Percentiles rank a stretch among this genome's conserved stretches.
phyloP scores from a whole-genome alignment of 2,797 vertebrate genomes.

The Crax fasciolata region DNA sequence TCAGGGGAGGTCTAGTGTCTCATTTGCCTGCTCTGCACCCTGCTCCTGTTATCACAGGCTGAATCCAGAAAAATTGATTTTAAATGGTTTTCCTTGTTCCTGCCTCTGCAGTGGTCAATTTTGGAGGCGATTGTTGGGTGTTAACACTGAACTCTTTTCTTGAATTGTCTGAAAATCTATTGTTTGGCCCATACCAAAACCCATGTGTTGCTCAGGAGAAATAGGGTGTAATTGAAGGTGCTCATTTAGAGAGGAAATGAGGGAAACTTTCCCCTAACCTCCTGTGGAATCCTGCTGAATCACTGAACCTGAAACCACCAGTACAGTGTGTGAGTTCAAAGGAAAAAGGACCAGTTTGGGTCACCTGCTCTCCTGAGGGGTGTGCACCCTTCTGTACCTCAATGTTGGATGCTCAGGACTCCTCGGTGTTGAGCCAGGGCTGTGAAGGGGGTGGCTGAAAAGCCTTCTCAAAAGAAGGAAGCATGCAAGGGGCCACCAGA shows the following conservation, averaged over 20 bases:
- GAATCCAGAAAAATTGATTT: background rate
- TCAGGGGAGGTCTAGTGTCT: background rate
- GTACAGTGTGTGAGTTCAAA: background rate
- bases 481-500: background rate
- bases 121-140: background rate
- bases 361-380: background rate
- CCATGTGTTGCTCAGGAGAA: background rate
- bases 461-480: background rate
- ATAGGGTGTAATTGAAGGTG: background rate
- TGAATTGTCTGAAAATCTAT: background rate
- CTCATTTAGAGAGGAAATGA: background rate
- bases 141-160: background rate
- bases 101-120: background rate
- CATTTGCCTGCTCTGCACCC: background rate
- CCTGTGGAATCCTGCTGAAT: background rate
- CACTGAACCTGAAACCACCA: background rate
- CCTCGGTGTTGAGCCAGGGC: accelerated
- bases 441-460: background rate
- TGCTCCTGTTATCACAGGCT: background rate
- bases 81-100: background rate
- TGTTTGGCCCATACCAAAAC: background rate
- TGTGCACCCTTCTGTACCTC: background rate
- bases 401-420: background rate
- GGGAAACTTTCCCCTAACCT: background rate
- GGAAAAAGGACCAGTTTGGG: background rate